Base-by-base conservation (phyloP, 2,888 invertebrate genomes). In the Steinernema hermaphroditum region DNA sequence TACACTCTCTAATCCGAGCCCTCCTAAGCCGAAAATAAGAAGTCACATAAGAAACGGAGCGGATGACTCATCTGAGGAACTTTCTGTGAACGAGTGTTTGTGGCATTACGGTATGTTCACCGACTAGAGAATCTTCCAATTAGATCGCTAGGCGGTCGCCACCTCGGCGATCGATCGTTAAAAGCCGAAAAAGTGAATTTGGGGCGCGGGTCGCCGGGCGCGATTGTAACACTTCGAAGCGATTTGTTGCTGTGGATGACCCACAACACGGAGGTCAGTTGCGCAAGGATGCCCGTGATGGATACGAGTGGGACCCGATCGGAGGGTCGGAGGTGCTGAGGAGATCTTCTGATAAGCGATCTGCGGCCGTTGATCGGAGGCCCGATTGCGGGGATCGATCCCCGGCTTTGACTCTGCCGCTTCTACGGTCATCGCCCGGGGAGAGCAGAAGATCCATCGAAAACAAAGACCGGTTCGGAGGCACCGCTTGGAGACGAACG, bases 131-230 rank as follows among this genome's bases (percentile, higher is more conserved):
- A 54, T 22, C 54, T 27, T 41, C 16, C 27, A 54, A 54, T 54
- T 54, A 54, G 54, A 54, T 54, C 27, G 27, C 22, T 24, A 24
- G 54, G 19, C 27, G 27, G 24, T 22, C 54, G 16, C 2, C 54
- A 27, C 24, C 54, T 54, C n/a, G n/a, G 24, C 54, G 54, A 54
- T 54, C 54, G 54, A 54, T 54, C 54, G 54, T 54, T 54, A 54
- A 54, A 54, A 54, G 54, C 54, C 54, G 54, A 54, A 54, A 54
- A 54, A 54, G 54, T 54, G 24, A 54, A 54, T 54, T 54, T 54
- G 22, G 54, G 54, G 54, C 54, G 54, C 54, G 27, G 43, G 8
- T n/a, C n/a, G n/a, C 54, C 19, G 54, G 12, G 54, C 54, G 54
- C 54, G 54, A 54, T 27, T 54, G 54, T 54, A 54, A 54, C 54